phyloP scores from a whole-genome alignment of 2,797 vertebrate genomes.

The Aplochiton taeniatus region DNA sequence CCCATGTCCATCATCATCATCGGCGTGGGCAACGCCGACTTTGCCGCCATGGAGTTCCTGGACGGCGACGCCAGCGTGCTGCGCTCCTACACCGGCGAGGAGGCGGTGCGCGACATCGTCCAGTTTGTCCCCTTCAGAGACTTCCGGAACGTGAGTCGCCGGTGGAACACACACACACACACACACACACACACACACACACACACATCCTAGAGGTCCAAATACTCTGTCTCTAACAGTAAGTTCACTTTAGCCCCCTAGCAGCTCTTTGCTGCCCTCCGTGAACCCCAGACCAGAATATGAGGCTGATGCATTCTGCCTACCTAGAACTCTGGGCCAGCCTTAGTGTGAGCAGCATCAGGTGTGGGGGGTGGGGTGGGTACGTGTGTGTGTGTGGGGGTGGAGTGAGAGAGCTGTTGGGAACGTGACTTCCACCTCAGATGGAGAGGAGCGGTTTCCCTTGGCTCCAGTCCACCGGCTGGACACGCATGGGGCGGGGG shows the following conservation, averaged over 20 bases:
- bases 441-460: conserved; percentile 58
- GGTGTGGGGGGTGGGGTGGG: conserved; percentile 26
- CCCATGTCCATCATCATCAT: conserved; percentile 99
- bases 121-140: conserved; percentile 98
- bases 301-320: not conserved
- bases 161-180: not conserved
- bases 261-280: too few species aligned
- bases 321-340: not conserved
- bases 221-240: too few species aligned
- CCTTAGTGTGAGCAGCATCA: not conserved
- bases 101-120: conserved; percentile 91
- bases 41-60: conserved; percentile 97
- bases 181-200: too few species aligned
- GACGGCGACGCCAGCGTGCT: conserved; percentile 90
- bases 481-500: conserved; percentile 52
- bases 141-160: conserved; percentile 88
- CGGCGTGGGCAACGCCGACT: conserved; percentile 96
- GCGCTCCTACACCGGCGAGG: conserved; percentile 90
- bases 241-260: too few species aligned
- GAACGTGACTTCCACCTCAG: conserved; percentile 62
- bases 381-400: conserved; percentile 41
- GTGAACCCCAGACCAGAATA: too few species aligned
- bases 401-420: conserved; percentile 53
- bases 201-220: too few species aligned
- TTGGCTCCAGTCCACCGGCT: conserved; percentile 62